A percentile compares a stretch with the other conserved stretches of the same genome.
Conservation (phyloP, 2,888 invertebrate genomes). For the Aphidius colemani region DNA sequence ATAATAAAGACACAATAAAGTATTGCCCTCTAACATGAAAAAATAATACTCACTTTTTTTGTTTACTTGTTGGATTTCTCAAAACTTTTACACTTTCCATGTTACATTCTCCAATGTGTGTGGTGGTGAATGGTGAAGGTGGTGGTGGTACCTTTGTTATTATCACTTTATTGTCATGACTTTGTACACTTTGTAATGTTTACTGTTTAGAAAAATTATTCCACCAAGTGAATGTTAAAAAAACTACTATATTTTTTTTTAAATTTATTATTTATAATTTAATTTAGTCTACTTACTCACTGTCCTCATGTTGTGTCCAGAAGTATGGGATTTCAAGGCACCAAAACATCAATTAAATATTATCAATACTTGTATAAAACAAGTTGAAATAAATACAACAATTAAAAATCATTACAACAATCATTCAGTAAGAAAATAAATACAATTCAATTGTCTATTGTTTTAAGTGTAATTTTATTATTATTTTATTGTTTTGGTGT, state of each 20-base stretch:
- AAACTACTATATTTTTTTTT: neutral
- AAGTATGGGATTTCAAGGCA: conserved; percentile 64
- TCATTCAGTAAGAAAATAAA: conserved; percentile 61
- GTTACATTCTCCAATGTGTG: neutral
- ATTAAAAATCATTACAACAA: conserved; percentile 62
- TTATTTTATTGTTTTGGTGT: neutral
- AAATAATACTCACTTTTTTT: neutral
- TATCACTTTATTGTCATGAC: no score
- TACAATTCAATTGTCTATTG: neutral
- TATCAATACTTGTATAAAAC: conserved; percentile 4
- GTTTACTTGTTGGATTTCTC: no score
- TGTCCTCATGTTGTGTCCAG: conserved; percentile 64
- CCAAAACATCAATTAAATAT: conserved; percentile 57
- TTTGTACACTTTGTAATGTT: no score
- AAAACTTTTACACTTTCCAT: neutral
- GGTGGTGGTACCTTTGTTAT: no score
- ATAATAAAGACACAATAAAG: no score
- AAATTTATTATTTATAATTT: conserved; percentile 1
- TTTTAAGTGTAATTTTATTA: neutral
- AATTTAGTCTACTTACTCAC: conserved; percentile 8
- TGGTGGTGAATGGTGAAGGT: no score
- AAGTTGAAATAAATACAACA: conserved; percentile 43
- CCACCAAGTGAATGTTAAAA: neutral
- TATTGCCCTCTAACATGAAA: neutral
- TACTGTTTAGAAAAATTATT: no score